These are phyloP conservation scores for Melanophora roralis DNA, from an alignment of 2,888 invertebrate genomes.

Conservation along the genomic window DNA sequence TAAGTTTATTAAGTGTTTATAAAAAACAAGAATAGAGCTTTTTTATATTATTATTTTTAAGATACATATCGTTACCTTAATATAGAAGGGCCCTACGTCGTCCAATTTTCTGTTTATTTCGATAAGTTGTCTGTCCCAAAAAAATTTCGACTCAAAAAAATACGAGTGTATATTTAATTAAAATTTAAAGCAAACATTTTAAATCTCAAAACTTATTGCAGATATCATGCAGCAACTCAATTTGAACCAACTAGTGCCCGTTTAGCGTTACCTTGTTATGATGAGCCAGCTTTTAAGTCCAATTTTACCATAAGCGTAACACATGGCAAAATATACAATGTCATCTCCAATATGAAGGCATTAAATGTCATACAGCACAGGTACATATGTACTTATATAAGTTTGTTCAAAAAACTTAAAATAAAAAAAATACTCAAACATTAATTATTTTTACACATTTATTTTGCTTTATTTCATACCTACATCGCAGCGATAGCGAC, in stretches of 20 bases:
- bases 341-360: constrained; percentile 76
- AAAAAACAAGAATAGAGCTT: too few relatives aligned
- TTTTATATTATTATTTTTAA: too few relatives aligned
- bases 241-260: constrained; percentile 83
- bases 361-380: constrained; percentile 61
- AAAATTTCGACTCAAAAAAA: too few relatives aligned
- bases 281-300: constrained; percentile 85
- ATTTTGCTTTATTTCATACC: too few relatives aligned
- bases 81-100: too few relatives aligned
- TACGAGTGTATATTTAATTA: too few relatives aligned
- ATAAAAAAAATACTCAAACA: not conserved
- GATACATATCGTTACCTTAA: too few relatives aligned
- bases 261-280: constrained; percentile 86
- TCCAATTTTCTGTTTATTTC: too few relatives aligned
- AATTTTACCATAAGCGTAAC: constrained; percentile 82
- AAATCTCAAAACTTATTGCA: constrained; percentile 55
- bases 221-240: constrained; percentile 81
- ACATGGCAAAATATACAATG: constrained; percentile 77
- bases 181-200: not conserved
- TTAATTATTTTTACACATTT: too few relatives aligned
- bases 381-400: constrained; percentile 56
- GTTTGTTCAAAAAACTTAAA: not conserved
- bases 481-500: constrained; percentile 45
- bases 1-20: too few relatives aligned
- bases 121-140: too few relatives aligned